A percentile compares a stretch with the other conserved stretches of the same genome.
Conservation (phyloP, 2,797 vertebrate species). For the Orestias chungarensis region DNA sequence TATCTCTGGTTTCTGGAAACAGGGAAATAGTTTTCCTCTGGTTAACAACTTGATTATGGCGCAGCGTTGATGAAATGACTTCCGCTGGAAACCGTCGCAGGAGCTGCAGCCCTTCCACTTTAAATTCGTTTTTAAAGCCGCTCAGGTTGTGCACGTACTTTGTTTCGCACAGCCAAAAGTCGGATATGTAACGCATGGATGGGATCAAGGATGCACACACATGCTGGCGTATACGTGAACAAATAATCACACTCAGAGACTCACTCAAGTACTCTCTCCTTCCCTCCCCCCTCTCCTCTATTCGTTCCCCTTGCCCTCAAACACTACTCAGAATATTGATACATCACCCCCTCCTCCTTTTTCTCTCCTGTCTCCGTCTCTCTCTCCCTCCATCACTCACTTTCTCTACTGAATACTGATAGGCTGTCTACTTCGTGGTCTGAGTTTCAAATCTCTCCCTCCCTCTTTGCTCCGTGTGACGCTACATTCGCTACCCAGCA, state of each 20-base stretch:
- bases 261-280: constrained; percentile 74
- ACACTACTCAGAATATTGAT: constrained; percentile 90
- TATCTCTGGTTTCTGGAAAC: constrained; percentile 5
- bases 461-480: constrained; percentile 57
- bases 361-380: constrained; percentile 55
- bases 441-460: constrained; percentile 83
- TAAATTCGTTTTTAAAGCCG: constrained; percentile 8
- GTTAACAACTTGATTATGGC: neutral
- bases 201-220: constrained; percentile 37
- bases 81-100: constrained; percentile 6
- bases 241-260: constrained; percentile 81
- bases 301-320: constrained; percentile 87
- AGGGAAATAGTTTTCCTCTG: neutral
- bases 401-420: constrained; percentile 88
- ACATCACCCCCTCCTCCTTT: constrained; percentile 79
- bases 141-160: neutral
- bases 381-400: constrained; percentile 84
- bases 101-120: neutral
- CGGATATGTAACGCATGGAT: constrained; percentile 18
- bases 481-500: constrained; percentile 59
- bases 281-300: constrained; percentile 70
- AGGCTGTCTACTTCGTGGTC: constrained; percentile 86
- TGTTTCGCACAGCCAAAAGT: constrained; percentile 16
- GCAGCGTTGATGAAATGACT: constrained; percentile 4
- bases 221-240: constrained; percentile 66